These are phyloP conservation scores for Castor canadensis DNA, from an alignment of 2,113 vertebrate genomes.

Conservation along the genomic window DNA sequence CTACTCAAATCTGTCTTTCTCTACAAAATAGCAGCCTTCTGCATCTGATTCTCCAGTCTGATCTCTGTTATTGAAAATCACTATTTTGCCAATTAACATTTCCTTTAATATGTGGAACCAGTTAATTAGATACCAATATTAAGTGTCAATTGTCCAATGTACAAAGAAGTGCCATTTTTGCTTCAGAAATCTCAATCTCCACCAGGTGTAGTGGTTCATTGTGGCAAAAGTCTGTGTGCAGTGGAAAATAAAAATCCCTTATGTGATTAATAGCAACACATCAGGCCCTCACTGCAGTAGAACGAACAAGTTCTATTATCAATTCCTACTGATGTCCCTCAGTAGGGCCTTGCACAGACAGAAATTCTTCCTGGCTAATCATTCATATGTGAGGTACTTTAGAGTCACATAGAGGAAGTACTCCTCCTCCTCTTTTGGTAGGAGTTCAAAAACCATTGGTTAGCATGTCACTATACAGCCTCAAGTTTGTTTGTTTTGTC, in stretches of 20 bases:
- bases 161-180: background rate
- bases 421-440: background rate
- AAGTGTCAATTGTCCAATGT: background rate
- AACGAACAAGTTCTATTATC: background rate
- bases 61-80: background rate
- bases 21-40: background rate
- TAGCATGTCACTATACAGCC: background rate
- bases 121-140: background rate
- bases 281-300: background rate
- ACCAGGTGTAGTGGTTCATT: background rate
- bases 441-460: background rate
- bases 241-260: background rate
- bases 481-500: background rate
- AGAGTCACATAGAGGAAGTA: too few relatives aligned
- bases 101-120: background rate
- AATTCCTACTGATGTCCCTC: background rate
- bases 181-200: background rate
- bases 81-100: background rate
- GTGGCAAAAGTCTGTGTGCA: background rate
- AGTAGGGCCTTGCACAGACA: background rate
- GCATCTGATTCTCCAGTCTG: background rate
- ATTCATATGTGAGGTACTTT: background rate
- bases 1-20: background rate
- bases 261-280: accelerated
- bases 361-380: background rate